Percentiles rank a stretch among this genome's conserved stretches.
Evolutionary conservation across 2,113 vertebrate species (phyloP).

Genomic region (Rousettus leschenaultii): DNA sequence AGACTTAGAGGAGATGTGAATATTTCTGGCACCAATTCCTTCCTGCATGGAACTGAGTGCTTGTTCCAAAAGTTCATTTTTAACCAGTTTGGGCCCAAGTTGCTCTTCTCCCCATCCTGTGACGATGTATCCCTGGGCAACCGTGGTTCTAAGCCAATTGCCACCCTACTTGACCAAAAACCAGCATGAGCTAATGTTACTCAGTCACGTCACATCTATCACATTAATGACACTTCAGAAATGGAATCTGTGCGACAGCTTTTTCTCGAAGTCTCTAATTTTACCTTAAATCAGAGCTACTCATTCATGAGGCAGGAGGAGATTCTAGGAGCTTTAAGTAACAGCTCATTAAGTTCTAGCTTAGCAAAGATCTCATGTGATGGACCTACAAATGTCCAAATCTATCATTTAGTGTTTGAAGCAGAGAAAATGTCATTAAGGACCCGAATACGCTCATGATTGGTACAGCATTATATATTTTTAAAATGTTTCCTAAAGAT

Average conservation of each 20-base stretch:
- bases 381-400: constrained; percentile 41
- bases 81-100: not conserved
- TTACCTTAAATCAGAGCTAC: not conserved
- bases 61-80: not conserved
- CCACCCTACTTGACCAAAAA: not conserved
- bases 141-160: not conserved
- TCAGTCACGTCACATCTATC: not conserved
- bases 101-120: not conserved
- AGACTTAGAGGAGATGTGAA: not conserved
- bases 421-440: constrained; percentile 2
- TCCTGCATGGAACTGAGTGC: not conserved
- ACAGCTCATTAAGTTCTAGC: constrained; percentile 45
- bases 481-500: constrained; percentile 6
- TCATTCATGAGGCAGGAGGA: constrained; percentile 23
- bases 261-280: constrained; percentile 19
- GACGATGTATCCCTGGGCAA: not conserved
- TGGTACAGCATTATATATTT: not conserved
- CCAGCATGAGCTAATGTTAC: not conserved
- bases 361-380: constrained; percentile 10
- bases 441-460: not conserved
- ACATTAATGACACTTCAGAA: not conserved
- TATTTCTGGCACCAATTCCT: not conserved
- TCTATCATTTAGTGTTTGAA: constrained; percentile 26
- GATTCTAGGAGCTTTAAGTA: not conserved
- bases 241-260: not conserved